Evolutionary conservation across 2,113 vertebrate genomes (phyloP).

Genomic region (Rhinolophus sinicus): DNA sequence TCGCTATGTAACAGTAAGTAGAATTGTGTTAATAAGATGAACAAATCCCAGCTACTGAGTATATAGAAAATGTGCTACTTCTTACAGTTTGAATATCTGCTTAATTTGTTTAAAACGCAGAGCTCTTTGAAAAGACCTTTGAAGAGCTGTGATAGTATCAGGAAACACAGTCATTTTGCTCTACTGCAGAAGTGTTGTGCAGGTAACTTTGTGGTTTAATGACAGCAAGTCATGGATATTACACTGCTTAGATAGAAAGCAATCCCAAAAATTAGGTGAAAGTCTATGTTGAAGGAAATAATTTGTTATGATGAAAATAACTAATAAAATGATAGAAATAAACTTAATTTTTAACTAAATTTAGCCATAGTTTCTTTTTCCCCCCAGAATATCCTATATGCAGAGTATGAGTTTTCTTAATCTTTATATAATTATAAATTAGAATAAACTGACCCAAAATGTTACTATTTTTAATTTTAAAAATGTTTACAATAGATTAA

Average conservation of each 20-base stretch:
- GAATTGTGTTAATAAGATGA: neutral
- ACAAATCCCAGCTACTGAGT: neutral
- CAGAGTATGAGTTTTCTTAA: neutral
- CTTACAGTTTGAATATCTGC: neutral
- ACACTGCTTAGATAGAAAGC: neutral
- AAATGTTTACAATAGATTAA: neutral
- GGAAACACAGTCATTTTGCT: neutral
- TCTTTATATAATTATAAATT: neutral
- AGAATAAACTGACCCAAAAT: neutral
- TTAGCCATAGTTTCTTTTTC: neutral
- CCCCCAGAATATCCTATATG: neutral
- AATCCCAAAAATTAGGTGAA: neutral
- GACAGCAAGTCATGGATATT: neutral
- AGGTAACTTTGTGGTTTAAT: neutral
- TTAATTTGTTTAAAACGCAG: neutral
- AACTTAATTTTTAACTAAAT: neutral
- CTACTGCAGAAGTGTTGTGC: neutral
- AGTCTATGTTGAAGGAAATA: neutral
- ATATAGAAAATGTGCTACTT: neutral
- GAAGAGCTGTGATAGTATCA: neutral
- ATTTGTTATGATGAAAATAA: neutral
- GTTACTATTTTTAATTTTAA: neutral
- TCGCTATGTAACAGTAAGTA: neutral
- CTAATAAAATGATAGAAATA: neutral
- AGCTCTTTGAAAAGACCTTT: neutral